Conservation (phyloP, 1,140 invertebrate genomes). For the Lepidotrigona ventralis region DNA sequence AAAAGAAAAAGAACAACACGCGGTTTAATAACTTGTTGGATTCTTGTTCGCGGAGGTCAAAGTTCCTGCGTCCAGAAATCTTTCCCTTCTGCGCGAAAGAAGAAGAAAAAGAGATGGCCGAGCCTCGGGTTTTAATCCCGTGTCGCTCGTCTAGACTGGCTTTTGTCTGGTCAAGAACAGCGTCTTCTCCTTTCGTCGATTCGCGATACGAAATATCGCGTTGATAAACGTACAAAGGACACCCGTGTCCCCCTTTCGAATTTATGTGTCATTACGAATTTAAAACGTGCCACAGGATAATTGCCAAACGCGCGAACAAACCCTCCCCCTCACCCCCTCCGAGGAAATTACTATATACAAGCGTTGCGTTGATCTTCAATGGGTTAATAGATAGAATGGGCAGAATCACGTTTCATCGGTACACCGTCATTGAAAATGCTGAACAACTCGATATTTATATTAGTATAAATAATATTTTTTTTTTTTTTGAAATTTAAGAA, state of each 20-base stretch:
- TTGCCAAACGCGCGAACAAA: neutral
- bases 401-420: no score
- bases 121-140: conserved; percentile 29
- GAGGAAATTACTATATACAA: neutral
- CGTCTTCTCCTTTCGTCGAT: conserved; percentile 32
- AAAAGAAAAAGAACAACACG: neutral
- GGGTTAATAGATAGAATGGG: no score
- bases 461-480: no score
- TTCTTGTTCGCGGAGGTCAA: neutral
- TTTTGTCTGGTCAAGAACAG: conserved; percentile 35
- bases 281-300: neutral
- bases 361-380: no score
- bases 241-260: neutral
- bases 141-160: conserved; percentile 28
- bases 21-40: neutral
- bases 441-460: no score
- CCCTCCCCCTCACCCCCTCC: neutral
- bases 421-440: no score
- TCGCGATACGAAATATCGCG: conserved; percentile 4
- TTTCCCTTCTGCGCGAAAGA: neutral
- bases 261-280: neutral
- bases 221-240: neutral
- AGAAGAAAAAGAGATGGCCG: neutral
- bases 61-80: neutral
- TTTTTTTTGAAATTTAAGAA: no score